These are phyloP conservation scores for Heliconius aoede DNA, from an alignment of 2,888 invertebrate genomes.

Conservation along the genomic window DNA sequence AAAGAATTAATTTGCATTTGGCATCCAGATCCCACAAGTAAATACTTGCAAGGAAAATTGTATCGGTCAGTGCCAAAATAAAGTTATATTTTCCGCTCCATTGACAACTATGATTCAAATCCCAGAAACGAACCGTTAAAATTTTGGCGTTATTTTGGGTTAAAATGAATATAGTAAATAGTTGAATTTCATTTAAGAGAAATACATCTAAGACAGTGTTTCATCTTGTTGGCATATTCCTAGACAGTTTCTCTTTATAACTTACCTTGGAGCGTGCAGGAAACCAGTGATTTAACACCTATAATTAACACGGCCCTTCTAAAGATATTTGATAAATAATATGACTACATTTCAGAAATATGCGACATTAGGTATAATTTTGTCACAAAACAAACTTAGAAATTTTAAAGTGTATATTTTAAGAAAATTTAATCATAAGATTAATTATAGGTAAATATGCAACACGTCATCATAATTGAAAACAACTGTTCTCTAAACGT, in stretches of 20 bases:
- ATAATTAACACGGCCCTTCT: constrained; percentile 9
- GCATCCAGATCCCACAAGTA: constrained; percentile 59
- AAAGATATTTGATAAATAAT: constrained; percentile 9
- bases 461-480: background rate
- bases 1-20: constrained; percentile 62
- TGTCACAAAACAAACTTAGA: background rate
- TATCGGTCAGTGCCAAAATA: constrained; percentile 70
- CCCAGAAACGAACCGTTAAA: constrained; percentile 34
- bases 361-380: background rate
- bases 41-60: constrained; percentile 59
- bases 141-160: constrained; percentile 69
- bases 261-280: constrained; percentile 25
- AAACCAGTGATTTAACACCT: constrained; percentile 26
- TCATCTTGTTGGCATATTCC: constrained; percentile 40
- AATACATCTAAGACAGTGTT: constrained; percentile 64
- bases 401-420: background rate
- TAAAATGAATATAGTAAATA: constrained; percentile 53
- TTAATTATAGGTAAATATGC: too few species aligned
- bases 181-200: constrained; percentile 40
- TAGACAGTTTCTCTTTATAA: constrained; percentile 33
- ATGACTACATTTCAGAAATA: background rate
- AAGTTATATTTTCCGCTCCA: constrained; percentile 71
- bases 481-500: background rate
- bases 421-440: too few species aligned
- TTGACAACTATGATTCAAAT: constrained; percentile 73